A percentile compares a stretch with the other conserved stretches of the same genome.
Evolutionary conservation across 2,113 vertebrate genomes (phyloP).

Genomic region (Tachysurus fulvidraco): DNA sequence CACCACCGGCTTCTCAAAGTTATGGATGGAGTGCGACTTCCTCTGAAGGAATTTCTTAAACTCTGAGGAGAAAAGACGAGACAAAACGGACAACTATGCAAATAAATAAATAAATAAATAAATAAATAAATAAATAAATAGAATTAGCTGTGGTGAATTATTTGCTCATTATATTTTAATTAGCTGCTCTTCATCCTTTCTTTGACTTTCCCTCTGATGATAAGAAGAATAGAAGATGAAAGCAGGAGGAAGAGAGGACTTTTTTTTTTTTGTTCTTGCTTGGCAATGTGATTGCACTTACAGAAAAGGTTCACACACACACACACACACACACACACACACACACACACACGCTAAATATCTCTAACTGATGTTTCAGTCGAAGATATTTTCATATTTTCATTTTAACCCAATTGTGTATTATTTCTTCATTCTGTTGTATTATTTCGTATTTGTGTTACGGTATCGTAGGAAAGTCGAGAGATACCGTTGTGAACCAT

Average conservation of each 20-base stretch:
- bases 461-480: not conserved
- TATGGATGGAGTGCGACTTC: slow-evolving; percentile 88
- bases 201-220: not conserved
- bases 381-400: not conserved
- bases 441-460: not conserved
- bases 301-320: not conserved
- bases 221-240: not conserved
- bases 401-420: not conserved
- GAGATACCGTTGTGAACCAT: slow-evolving; percentile 93
- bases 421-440: not conserved
- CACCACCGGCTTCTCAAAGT: slow-evolving; percentile 91
- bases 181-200: too few species aligned
- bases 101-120: too few species aligned
- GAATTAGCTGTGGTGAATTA: not conserved
- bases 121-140: not conserved
- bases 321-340: too few species aligned
- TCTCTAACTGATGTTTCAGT: too few species aligned
- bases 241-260: not conserved
- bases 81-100: not conserved
- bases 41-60: slow-evolving; percentile 97
- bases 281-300: not conserved
- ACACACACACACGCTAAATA: too few species aligned
- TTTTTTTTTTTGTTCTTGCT: not conserved
- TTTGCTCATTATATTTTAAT: not conserved
- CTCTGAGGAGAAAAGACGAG: slow-evolving; percentile 70